These are phyloP conservation scores for Mycalesis mineus DNA, from an alignment of 2,888 invertebrate genomes.

Conservation along the genomic window DNA sequence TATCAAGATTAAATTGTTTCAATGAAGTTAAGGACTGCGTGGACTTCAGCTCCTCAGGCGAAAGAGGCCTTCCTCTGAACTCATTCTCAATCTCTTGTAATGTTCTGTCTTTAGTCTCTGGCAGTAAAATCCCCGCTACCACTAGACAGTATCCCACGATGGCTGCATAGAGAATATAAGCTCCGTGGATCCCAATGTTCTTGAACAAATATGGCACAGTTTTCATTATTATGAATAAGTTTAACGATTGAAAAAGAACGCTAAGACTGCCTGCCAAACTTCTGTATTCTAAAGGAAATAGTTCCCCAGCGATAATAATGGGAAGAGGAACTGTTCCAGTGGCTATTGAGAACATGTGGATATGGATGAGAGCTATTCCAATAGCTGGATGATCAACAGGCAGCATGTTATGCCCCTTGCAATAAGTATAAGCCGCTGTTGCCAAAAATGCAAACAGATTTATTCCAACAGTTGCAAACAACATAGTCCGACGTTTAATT, in stretches of 20 bases:
- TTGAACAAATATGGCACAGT: slow-evolving; percentile 49
- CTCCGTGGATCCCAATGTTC: slow-evolving; percentile 47
- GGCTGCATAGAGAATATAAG: no score
- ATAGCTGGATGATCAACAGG: slow-evolving; percentile 44
- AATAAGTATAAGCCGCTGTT: slow-evolving; percentile 48
- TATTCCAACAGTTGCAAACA: slow-evolving; percentile 44
- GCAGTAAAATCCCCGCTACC: no score
- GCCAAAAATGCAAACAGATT: slow-evolving; percentile 47
- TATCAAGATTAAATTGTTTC: slow-evolving; percentile 36
- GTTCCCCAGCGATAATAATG: slow-evolving; percentile 83
- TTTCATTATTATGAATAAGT: slow-evolving; percentile 55
- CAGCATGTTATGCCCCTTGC: slow-evolving; percentile 38
- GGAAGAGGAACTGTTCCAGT: slow-evolving; percentile 81
- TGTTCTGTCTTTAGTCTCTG: no score
- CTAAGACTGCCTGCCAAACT: slow-evolving; percentile 74
- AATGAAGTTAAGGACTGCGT: slow-evolving; percentile 41
- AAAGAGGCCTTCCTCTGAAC: slow-evolving; percentile 50
- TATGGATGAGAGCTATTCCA: slow-evolving; percentile 48
- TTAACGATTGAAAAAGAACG: slow-evolving; percentile 49
- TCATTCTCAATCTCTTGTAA: slow-evolving; percentile 66
- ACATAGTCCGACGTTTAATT: slow-evolving; percentile 54
- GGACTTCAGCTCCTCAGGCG: slow-evolving; percentile 43
- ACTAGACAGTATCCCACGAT: no score
- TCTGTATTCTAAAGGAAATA: slow-evolving; percentile 79
- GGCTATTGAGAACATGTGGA: slow-evolving; percentile 73